Conservation (phyloP, 2,113 vertebrate species). For the Drymodes brunneopygia region DNA sequence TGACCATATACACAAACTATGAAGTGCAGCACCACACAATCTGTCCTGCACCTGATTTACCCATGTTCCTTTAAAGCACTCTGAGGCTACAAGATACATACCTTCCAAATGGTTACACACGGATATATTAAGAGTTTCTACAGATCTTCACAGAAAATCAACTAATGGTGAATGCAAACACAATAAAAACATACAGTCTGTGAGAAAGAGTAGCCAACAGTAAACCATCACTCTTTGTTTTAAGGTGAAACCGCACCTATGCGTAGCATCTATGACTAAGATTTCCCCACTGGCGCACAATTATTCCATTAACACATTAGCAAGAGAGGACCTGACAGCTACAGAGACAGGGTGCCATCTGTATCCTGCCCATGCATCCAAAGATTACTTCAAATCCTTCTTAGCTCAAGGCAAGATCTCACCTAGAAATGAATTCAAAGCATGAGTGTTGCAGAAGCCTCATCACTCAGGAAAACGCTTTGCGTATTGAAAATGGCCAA, state of each 20-base stretch:
- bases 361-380: background rate
- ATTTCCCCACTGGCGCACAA: background rate
- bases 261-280: background rate
- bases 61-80: background rate
- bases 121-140: background rate
- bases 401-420: constrained; percentile 5
- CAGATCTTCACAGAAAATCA: background rate
- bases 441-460: background rate
- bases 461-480: background rate
- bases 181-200: background rate
- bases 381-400: background rate
- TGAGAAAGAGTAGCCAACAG: background rate
- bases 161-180: background rate
- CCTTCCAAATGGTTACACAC: background rate
- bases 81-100: background rate
- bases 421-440: background rate
- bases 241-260: background rate
- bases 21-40: background rate
- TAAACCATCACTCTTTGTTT: background rate
- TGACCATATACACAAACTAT: background rate
- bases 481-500: background rate
- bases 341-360: background rate
- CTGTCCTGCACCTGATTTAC: background rate
- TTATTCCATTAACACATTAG: background rate
- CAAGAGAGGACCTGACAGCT: background rate